Evolutionary conservation across 2,797 vertebrate species (phyloP), one percentile per base, ranked within the genome.

Genomic region (Ctenopoma kingsleyae): DNA sequence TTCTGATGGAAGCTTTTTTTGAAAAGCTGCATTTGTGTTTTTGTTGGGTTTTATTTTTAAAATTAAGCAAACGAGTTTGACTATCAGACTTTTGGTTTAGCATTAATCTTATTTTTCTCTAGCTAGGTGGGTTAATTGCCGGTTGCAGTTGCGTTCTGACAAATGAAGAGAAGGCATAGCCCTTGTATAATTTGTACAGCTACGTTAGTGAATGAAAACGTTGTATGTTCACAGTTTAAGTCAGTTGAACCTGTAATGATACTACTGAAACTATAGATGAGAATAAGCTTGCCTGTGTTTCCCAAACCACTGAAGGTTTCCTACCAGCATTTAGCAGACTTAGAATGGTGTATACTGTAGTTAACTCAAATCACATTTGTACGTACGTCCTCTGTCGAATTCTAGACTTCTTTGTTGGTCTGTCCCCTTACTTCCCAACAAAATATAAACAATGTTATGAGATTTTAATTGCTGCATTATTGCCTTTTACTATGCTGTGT

Each of bases 401-500:
- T 82, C 89, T 88, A 85, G 84, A 85, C 79, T 82, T 81, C 85
- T 92, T 85, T 83, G 85, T 93, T 86, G 84, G 78, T 88, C 87
- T 83, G 74, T 87, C 81, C 88, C 86, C 78, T 81, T 73, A 80
- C 63, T 83, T 73, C 89, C 87, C 67, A 16, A 88, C 81, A 53
- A 90, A 92, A 91, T 92, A 89, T 92, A 92, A 90, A 94, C 87
- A 76, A 89, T 89, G 87, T 91, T 90, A 91, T 78, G 83, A 92
- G 78, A 90, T 92, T 92, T 94, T 89, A 93, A 93, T 94, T 93
- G 93, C 93, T 94, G 92, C 91, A 93, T 94, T 92, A 91, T 94
- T 94, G 94, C 92, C 91, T 94, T 94, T 95, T 94, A 92, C 90
- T 93, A 94, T 89, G 92, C 92, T 94, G 93, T 94, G 93, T 94